These are phyloP conservation scores for Neotoxoptera formosana DNA, from an alignment of 1,140 invertebrate species.

Conservation along the genomic window DNA sequence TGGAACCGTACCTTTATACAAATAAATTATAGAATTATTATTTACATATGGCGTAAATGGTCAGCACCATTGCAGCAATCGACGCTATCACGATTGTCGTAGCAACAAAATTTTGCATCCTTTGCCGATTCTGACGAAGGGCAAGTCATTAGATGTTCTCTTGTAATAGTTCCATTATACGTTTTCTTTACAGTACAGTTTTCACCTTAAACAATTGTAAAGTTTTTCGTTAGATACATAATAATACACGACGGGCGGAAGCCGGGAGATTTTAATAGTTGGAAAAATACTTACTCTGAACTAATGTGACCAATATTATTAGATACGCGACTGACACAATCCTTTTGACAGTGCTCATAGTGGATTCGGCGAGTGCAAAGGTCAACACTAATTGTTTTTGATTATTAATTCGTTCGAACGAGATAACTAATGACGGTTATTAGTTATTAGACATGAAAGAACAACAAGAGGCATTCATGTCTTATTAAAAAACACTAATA, in stretches of 20 bases:
- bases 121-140: neutral
- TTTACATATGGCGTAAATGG: conserved; percentile 35
- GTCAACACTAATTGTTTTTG: neutral
- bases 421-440: neutral
- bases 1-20: neutral
- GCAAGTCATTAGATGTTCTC: neutral
- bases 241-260: neutral
- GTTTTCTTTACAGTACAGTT: conserved; percentile 41
- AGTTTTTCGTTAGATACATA: neutral
- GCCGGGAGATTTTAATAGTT: too few relatives aligned
- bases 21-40: neutral
- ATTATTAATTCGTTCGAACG: neutral
- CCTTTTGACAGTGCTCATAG: neutral
- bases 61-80: conserved; percentile 45
- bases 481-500: neutral
- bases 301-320: neutral
- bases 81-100: neutral
- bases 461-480: neutral
- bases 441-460: neutral
- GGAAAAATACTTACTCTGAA: conserved; percentile 14
- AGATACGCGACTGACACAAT: neutral
- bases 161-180: neutral
- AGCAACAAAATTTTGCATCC: conserved; percentile 50
- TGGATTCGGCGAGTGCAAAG: neutral
- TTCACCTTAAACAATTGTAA: neutral